These are phyloP conservation scores for Poeciliopsis prolifica DNA, from an alignment of 2,113 vertebrate species.

Conservation along the genomic window DNA sequence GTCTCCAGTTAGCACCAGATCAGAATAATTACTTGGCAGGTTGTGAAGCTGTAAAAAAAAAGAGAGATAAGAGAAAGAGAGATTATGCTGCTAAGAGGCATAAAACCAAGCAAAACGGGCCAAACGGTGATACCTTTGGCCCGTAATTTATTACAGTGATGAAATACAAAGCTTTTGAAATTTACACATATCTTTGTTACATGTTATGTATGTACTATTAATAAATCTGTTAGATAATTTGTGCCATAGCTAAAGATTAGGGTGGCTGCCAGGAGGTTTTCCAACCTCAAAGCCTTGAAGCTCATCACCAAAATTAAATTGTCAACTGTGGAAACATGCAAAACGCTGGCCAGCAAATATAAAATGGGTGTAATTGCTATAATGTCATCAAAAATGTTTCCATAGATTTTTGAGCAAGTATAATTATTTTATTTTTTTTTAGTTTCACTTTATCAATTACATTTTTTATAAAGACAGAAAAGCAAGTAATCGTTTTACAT, in stretches of 20 bases:
- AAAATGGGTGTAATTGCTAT: background rate
- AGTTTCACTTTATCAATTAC: no score
- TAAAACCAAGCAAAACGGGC: background rate
- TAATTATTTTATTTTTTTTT: background rate
- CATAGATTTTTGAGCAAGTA: background rate
- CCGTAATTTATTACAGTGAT: background rate
- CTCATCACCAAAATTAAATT: background rate
- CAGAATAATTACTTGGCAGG: constrained; percentile 70
- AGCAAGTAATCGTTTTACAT: background rate
- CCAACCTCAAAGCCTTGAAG: background rate
- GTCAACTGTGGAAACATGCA: background rate
- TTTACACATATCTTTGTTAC: background rate
- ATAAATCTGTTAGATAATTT: background rate
- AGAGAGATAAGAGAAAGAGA: background rate
- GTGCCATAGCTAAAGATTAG: background rate
- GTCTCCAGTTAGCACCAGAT: constrained; percentile 74
- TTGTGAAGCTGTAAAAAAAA: constrained; percentile 63
- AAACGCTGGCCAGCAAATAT: background rate
- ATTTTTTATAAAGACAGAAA: no score
- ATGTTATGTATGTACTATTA: background rate
- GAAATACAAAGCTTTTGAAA: background rate
- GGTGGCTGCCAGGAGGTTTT: background rate
- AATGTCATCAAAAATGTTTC: background rate
- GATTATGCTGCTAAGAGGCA: background rate
- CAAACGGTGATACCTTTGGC: background rate